Conservation (phyloP, 2,797 vertebrate species). For the Sebastes matsubarae region DNA sequence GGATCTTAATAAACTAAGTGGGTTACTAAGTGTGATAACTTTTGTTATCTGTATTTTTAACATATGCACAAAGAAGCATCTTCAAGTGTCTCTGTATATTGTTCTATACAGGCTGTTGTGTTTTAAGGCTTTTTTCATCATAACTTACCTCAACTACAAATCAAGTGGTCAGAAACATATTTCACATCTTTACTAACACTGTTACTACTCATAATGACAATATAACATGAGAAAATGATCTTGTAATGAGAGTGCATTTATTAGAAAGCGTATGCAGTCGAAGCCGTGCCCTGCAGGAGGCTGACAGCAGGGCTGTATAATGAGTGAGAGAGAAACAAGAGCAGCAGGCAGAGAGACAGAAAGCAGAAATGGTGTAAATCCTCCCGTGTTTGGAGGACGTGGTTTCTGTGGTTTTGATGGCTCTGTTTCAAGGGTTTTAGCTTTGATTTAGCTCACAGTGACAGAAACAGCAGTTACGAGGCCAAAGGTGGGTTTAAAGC, state of each 20-base stretch:
- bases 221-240: neutral
- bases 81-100: neutral
- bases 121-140: neutral
- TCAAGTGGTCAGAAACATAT: neutral
- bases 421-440: slow-evolving; percentile 11
- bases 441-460: slow-evolving; percentile 36
- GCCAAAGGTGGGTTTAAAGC: slow-evolving; percentile 29
- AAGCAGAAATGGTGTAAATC: slow-evolving; percentile 49
- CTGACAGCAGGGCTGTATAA: neutral
- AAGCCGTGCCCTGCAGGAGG: neutral
- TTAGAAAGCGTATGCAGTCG: neutral
- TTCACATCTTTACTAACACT: neutral
- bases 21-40: neutral
- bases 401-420: slow-evolving; percentile 56
- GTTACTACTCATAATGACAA: neutral
- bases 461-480: slow-evolving; percentile 27
- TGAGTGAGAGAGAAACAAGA: slow-evolving; percentile 4
- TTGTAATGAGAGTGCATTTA: neutral
- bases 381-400: slow-evolving; percentile 43
- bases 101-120: neutral
- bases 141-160: neutral
- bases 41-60: neutral
- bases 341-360: slow-evolving; percentile 29
- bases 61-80: neutral
- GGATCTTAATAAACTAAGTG: too few relatives aligned